Evolutionary conservation across 2,888 invertebrate species (phyloP).

Genomic region (Drepana falcataria): DNA sequence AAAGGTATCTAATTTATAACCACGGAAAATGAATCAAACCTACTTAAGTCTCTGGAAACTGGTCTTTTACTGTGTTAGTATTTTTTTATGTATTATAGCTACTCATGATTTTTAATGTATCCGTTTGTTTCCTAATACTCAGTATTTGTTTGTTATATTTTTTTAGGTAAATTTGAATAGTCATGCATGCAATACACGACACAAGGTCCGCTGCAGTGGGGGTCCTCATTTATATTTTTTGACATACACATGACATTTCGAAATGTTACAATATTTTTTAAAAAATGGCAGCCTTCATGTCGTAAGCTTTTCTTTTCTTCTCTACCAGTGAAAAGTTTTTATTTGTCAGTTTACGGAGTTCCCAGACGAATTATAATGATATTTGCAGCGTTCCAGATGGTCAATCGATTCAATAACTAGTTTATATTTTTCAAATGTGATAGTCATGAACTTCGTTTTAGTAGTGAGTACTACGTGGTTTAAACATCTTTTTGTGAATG

Average conservation of each 20-base stretch:
- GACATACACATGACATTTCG: conserved; percentile 25
- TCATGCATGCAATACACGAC: too few species aligned
- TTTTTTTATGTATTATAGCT: too few species aligned
- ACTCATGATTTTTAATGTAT: too few species aligned
- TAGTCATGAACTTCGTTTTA: conserved; percentile 56
- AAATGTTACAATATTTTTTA: conserved; percentile 31
- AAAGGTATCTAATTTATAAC: too few species aligned
- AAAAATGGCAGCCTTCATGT: conserved; percentile 77
- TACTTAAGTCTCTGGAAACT: too few species aligned
- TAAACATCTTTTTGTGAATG: conserved; percentile 47
- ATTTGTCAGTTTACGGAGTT: conserved; percentile 47
- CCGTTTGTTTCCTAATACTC: too few species aligned
- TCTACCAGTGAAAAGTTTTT: conserved; percentile 60
- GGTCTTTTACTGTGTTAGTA: too few species aligned
- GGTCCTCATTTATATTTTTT: conserved; percentile 3
- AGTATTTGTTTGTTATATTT: too few species aligned
- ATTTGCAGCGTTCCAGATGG: conserved; percentile 44
- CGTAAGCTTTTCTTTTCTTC: conserved; percentile 75
- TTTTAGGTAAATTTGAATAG: too few species aligned
- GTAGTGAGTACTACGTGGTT: conserved; percentile 75
- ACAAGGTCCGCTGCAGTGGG: background rate
- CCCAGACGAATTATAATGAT: conserved; percentile 56
- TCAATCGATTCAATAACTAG: conserved; percentile 35
- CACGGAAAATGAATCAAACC: too few species aligned
- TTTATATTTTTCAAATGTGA: conserved; percentile 42